Base-by-base conservation (phyloP, 2,113 vertebrate species). In the Centropus unirufus region DNA sequence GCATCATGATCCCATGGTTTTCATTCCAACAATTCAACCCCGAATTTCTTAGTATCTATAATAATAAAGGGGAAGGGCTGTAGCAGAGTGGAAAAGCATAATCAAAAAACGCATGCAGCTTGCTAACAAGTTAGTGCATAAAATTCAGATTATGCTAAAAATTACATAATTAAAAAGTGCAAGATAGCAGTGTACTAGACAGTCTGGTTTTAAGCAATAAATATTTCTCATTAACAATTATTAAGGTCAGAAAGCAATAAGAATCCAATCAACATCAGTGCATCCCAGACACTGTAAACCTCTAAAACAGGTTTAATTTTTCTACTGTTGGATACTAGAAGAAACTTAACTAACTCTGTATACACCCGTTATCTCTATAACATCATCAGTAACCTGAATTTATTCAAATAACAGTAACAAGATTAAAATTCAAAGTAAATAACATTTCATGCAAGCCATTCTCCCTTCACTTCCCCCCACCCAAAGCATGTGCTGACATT, bases 81-180 rank as follows among this genome's bases (percentile, higher is more conserved):
- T 47, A 95, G 85, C 85, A 88, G 90, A 89, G 76, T 85, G 51
- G 83, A 94, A 90, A n/a, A 88, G 82, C 92, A 73, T 85, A 85
- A 85, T 80, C 3, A 91, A 72, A 89, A 70, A 84, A 83, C 2
- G 17, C 88, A 95, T 92, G 89, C 92, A 96, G 83, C 75, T 64
- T 94, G 86, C 29, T 78, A 94, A 95, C 27, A 93, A 67, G 34
- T 83, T 70, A 83, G 73, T 42, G 64, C 51, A 90, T 64, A 86
- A 77, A 83, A 96, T 70, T 80, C 85, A 69, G 51, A 80, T 78
- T 89, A 77, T 78, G 73, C 64, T 89, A 86, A 74, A 83, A 73
- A 67, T 76, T 11, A 62, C 72, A 89, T 92, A 68, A 80, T 76
- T 89, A 58, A 57, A 42, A 85, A 18, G 14, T 52, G 32, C 3